Percentiles rank a stretch among this genome's conserved stretches.
Conservation (phyloP, 2,113 vertebrate species). For the Holacanthus passer region DNA sequence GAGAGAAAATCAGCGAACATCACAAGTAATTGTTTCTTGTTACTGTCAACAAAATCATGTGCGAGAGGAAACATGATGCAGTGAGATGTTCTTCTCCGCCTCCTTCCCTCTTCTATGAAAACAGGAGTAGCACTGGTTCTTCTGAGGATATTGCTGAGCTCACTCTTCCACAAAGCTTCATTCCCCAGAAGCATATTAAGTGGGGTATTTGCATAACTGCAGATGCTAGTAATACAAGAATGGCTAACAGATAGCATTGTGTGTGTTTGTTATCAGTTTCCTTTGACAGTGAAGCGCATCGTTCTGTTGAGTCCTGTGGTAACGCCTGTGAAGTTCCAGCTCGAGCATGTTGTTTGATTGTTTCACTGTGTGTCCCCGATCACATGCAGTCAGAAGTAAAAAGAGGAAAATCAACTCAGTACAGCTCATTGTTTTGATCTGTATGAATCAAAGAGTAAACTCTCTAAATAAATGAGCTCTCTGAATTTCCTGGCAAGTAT, state of each 20-base stretch:
- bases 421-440: conserved; percentile 66
- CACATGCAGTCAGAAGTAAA: conserved; percentile 60
- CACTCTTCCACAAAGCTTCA: conserved; percentile 36
- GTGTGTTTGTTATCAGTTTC: conserved; percentile 45
- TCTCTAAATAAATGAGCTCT: conserved; percentile 61
- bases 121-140: conserved; percentile 43
- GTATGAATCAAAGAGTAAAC: conserved; percentile 62
- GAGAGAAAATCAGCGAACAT: background rate
- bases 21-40: conserved; percentile 15
- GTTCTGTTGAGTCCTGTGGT: conserved; percentile 28
- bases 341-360: conserved; percentile 53
- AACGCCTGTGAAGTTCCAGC: conserved; percentile 47
- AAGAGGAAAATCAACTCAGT: conserved; percentile 54
- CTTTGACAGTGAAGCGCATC: conserved; percentile 48
- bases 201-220: conserved; percentile 66
- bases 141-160: conserved; percentile 35
- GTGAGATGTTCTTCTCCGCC: background rate
- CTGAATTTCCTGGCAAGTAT: conserved; percentile 49
- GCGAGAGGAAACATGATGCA: conserved; percentile 6
- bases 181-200: conserved; percentile 63
- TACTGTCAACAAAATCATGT: conserved; percentile 22
- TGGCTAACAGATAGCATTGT: conserved; percentile 42
- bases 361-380: conserved; percentile 40
- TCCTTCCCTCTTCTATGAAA: background rate
- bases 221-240: conserved; percentile 49